Base-by-base conservation (phyloP, 1,140 invertebrate species). In the Hylaeus volcanicus region DNA sequence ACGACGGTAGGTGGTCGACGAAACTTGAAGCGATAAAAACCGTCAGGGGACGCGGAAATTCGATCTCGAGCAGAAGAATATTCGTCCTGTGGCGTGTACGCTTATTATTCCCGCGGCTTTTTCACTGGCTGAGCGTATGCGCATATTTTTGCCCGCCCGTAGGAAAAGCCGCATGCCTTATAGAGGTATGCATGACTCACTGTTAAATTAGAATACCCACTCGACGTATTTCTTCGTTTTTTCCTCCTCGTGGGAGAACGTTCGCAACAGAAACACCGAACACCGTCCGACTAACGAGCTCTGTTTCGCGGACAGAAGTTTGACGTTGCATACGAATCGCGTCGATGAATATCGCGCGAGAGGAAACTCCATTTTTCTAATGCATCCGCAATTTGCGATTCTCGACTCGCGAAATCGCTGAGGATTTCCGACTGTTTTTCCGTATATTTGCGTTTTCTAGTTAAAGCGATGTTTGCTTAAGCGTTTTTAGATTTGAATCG, bases 191-290 rank as follows among this genome's bases (percentile, higher is more conserved):
- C 74, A 79, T 76, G 72, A 86, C 70, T 83, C 73, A 56, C 75
- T 60, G 84, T 68, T 68, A 79, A 86, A 86, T 86, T 83, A 86
- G 84, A 86, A 86, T 79, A 86, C 75, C 61, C 43, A 63, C 39
- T 41, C 72, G 56, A n/a, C 56, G 26, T 43, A 71, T 74, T 74
- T 69, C 60, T 51, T 56, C 15, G 9, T 68, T 51, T 70, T 73
- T 43, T 43, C 12, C 48, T 9, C 12, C 26, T 48, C 14, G 5
- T 37, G 4, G 12, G 55, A 70, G 37, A 75, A 73, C 51, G 64
- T 26, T 11, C 55, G 63, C 60, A 53, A 69, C 53, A 60, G 74
- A 45, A 64, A 15, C 68, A 26, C 26, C 41, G 48, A 60, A 53
- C 55, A 66, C 60, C 68, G 66, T 74, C 43, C 68, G 80, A 86